Conservation (phyloP, 2,888 invertebrate genomes). For the Odontomyia ornata region DNA sequence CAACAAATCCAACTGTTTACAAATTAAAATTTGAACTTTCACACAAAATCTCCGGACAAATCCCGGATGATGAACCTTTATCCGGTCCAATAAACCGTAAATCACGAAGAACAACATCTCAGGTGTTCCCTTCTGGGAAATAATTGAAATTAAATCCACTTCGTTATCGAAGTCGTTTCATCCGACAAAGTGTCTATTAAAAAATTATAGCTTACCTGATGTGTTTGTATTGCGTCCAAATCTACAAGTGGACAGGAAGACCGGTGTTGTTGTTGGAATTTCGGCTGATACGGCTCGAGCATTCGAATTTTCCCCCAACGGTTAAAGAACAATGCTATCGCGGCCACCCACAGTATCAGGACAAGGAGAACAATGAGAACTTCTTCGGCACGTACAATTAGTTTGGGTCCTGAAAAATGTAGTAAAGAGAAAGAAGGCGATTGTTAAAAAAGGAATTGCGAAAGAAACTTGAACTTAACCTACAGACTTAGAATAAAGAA, state of each 20-base stretch:
- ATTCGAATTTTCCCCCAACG: constrained; percentile 95
- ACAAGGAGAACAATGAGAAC: constrained; percentile 86
- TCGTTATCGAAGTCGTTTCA: no score
- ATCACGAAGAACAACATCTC: no score
- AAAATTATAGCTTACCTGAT: constrained; percentile 57
- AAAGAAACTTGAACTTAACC: not conserved
- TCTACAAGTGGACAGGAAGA: constrained; percentile 78
- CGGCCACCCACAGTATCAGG: constrained; percentile 86
- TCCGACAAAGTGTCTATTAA: no score
- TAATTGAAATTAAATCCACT: no score
- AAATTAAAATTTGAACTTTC: no score
- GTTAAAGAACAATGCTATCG: constrained; percentile 90
- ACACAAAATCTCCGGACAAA: no score
- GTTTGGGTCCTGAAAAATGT: constrained; percentile 67
- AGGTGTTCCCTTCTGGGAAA: no score
- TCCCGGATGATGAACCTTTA: no score
- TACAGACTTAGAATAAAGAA: no score
- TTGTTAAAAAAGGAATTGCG: constrained; percentile 9
- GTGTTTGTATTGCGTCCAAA: constrained; percentile 59
- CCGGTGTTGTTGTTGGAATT: constrained; percentile 86
- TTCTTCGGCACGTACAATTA: constrained; percentile 85
- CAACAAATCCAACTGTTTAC: no score
- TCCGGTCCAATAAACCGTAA: no score
- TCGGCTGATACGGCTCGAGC: constrained; percentile 90
- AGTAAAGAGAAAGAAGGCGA: not conserved